These are phyloP conservation scores for Vidua chalybeata DNA, from an alignment of 2,113 vertebrate genomes.

Conservation along the genomic window DNA sequence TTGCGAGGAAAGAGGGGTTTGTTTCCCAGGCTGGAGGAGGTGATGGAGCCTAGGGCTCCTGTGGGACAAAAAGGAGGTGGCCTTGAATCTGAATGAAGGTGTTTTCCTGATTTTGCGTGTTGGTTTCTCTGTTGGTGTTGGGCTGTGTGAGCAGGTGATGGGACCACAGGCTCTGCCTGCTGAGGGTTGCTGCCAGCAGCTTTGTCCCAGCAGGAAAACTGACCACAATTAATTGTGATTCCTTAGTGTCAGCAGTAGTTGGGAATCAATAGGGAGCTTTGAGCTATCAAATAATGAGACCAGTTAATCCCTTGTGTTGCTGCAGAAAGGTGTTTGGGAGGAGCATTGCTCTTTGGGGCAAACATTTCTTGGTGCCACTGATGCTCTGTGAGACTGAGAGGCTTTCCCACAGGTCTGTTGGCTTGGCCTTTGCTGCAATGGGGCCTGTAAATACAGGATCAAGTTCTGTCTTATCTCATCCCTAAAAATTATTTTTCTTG, in stretches of 20 bases:
- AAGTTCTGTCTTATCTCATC: constrained; percentile 58
- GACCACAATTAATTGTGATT: background rate
- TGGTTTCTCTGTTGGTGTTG: background rate
- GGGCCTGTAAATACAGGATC: constrained; percentile 23
- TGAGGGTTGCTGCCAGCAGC: background rate
- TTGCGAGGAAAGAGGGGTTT: background rate
- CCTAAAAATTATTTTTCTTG: constrained; percentile 59
- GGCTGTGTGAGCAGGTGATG: background rate
- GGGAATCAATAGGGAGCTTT: constrained; percentile 16
- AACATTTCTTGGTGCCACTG: background rate
- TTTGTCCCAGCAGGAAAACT: background rate
- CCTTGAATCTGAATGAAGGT: background rate
- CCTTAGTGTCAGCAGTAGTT: background rate
- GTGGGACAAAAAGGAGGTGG: background rate
- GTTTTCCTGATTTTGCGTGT: background rate
- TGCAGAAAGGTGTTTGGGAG: background rate
- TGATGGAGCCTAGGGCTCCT: background rate
- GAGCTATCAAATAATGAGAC: constrained; percentile 1
- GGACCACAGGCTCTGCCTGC: background rate
- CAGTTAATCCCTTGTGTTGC: background rate
- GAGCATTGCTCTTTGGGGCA: background rate
- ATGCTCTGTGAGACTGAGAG: background rate
- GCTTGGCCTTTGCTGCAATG: background rate
- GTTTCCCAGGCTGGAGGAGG: background rate
- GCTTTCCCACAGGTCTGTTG: constrained; percentile 38